These are phyloP conservation scores for Platycheirus albimanus DNA, from an alignment of 2,888 invertebrate genomes.

Conservation along the genomic window DNA sequence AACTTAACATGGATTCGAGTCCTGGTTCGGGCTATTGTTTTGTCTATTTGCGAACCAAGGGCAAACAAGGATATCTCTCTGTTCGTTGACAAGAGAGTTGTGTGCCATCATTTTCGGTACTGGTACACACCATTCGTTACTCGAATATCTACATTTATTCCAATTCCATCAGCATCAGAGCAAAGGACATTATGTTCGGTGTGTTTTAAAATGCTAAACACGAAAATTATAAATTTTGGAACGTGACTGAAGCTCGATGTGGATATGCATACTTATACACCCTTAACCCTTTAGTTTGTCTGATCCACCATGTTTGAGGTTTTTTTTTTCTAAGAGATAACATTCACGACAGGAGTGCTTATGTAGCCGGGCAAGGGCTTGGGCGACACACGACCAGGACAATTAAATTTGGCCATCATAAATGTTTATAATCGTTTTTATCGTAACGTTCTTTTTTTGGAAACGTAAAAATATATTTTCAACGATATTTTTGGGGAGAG, in stretches of 20 bases:
- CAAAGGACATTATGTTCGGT: slow-evolving; percentile 44
- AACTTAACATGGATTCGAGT: slow-evolving; percentile 41
- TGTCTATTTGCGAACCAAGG: slow-evolving; percentile 59
- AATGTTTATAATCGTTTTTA: slow-evolving; percentile 71
- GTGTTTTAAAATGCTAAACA: slow-evolving; percentile 67
- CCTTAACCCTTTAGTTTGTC: slow-evolving; percentile 55
- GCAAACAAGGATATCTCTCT: slow-evolving; percentile 36
- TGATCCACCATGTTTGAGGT: slow-evolving; percentile 15
- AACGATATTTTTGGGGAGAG: slow-evolving; percentile 19
- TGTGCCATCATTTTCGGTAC: slow-evolving; percentile 23
- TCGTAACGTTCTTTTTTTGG: slow-evolving; percentile 40
- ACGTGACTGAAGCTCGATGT: slow-evolving; percentile 59
- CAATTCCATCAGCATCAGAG: no score
- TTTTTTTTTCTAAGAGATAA: slow-evolving; percentile 56
- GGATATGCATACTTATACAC: no score
- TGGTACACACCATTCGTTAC: slow-evolving; percentile 1
- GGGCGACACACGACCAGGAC: slow-evolving; percentile 55
- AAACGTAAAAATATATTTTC: slow-evolving; percentile 49
- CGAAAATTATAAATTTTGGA: slow-evolving; percentile 57
- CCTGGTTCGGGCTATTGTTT: slow-evolving; percentile 40
- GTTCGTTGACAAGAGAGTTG: slow-evolving; percentile 46
- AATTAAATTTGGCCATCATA: slow-evolving; percentile 68
- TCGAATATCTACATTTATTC: neutral
- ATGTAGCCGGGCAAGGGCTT: slow-evolving; percentile 2
- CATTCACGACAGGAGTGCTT: slow-evolving; percentile 59